phyloP scores from a whole-genome alignment of 2,113 vertebrate species.

The Alectura lathami region DNA sequence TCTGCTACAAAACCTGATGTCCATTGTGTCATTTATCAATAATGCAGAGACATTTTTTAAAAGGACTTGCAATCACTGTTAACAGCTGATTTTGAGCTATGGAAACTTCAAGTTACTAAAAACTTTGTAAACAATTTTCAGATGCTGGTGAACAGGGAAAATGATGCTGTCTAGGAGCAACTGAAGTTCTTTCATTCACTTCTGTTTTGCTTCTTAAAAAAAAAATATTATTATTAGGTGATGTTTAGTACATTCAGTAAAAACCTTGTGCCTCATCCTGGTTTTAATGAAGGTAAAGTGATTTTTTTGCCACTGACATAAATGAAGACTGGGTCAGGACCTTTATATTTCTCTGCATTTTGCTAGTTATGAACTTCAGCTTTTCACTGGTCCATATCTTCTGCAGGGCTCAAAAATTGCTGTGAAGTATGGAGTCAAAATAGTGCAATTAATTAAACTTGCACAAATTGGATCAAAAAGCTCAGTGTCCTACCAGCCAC shows the following conservation, averaged over 20 bases:
- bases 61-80: not conserved
- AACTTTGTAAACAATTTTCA: not conserved
- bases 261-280: not conserved
- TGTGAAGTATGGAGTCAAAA: not conserved
- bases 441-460: not conserved
- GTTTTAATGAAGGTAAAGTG: not conserved
- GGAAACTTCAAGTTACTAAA: not conserved
- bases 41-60: not conserved
- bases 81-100: not conserved
- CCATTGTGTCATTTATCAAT: not conserved
- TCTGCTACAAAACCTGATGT: not conserved
- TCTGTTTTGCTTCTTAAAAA: not conserved
- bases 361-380: not conserved
- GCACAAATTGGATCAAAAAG: not conserved
- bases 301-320: not conserved
- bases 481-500: not conserved
- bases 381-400: not conserved
- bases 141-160: not conserved
- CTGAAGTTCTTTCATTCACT: not conserved
- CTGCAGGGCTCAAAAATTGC: not conserved
- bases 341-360: not conserved
- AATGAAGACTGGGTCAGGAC: not conserved
- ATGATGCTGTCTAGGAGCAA: not conserved
- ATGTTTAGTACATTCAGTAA: not conserved
- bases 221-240: not conserved